Evolutionary conservation across 2,113 vertebrate species (phyloP).

Genomic region (Agapornis roseicollis): DNA sequence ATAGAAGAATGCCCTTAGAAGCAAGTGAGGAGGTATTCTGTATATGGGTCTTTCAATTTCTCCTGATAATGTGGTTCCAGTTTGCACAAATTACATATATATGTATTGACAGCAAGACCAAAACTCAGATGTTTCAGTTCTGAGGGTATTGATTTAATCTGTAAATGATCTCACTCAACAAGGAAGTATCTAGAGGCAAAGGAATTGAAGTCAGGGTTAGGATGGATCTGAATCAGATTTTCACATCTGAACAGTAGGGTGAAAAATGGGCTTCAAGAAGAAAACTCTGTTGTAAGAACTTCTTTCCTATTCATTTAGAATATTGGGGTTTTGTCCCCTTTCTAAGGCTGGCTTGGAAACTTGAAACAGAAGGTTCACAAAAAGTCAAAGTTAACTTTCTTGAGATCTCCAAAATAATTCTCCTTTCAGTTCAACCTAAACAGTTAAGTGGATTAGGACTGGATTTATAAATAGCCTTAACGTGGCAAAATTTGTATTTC

Average conservation of each 20-base stretch:
- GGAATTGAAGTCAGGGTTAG: neutral
- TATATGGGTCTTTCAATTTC: neutral
- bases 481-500: neutral
- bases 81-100: neutral
- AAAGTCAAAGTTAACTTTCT: neutral
- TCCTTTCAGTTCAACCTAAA: neutral
- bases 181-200: neutral
- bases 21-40: neutral
- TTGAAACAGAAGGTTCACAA: neutral
- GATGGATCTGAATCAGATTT: neutral
- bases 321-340: neutral
- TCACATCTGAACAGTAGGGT: neutral
- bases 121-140: neutral
- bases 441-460: neutral
- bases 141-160: neutral
- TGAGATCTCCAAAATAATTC: neutral
- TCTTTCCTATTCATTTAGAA: neutral
- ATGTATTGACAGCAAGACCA: neutral
- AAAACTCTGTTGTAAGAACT: neutral
- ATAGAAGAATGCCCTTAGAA: neutral
- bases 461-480: neutral
- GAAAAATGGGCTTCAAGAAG: neutral
- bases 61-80: neutral
- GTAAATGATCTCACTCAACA: neutral
- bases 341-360: neutral